Evolutionary conservation across 2,113 vertebrate species (phyloP).

Genomic region (Mohoua ochrocephala): DNA sequence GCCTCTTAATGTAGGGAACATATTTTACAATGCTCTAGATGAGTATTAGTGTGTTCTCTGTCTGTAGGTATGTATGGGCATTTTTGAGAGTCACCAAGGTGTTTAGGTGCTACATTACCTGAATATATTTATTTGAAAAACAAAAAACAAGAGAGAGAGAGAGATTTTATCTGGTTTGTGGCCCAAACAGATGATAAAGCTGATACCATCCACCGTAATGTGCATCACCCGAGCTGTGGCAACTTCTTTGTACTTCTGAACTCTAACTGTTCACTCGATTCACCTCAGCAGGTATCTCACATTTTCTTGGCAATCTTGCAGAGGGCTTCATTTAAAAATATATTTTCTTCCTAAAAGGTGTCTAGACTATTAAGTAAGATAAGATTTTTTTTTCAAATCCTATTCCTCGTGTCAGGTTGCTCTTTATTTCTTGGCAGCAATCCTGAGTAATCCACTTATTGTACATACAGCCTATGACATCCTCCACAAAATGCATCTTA

Average conservation of each 20-base stretch:
- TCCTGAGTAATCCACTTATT: neutral
- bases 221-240: neutral
- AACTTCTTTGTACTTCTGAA: neutral
- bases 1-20: neutral
- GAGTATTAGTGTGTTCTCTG: neutral
- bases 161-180: neutral
- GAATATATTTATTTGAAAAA: neutral
- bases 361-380: neutral
- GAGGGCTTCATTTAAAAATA: neutral
- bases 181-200: neutral
- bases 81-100: neutral
- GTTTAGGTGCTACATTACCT: neutral
- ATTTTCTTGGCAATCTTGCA: neutral
- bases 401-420: neutral
- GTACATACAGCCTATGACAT: neutral
- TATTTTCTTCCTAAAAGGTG: neutral
- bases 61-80: neutral
- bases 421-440: neutral
- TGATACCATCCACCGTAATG: neutral
- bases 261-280: neutral
- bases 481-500: neutral
- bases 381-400: neutral
- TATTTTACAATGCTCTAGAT: neutral
- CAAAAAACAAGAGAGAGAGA: accelerated
- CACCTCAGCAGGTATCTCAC: neutral